Base-by-base conservation (phyloP, 2,113 vertebrate species). In the Pongo pygmaeus region DNA sequence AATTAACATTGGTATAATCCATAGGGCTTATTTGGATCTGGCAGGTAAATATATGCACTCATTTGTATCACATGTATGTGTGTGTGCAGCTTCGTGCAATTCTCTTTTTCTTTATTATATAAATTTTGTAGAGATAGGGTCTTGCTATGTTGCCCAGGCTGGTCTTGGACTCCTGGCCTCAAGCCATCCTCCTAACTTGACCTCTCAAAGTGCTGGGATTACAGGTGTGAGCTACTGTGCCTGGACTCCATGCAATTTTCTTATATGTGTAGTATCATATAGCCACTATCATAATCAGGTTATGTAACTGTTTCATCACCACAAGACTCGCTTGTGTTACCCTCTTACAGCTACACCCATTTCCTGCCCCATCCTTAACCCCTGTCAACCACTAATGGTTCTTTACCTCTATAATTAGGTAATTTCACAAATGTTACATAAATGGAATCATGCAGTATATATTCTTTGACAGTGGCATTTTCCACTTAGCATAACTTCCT, bases 361-460 rank as follows among this genome's bases (percentile, higher is more conserved):
- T 72, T 50, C 14, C 12, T 67, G 22, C 2, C n/a, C 11, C 35
- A 52, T 48, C 50, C 25, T 67, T 87, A 72, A 86, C 23, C 9
- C 50, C 7, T 84, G 48, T 20, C 22, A 86, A 81, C 40, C 57
- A 92, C 18, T 23, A 52, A 72, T 77, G 22, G n/a, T 72, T 80
- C 50, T 55, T 88, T 25, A 38, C 85, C 30, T 89, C 11, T 94
- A 40, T 86, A 70, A 70, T 77, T 89, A 48, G 23, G 22, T 69
- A n/a, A 92, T 72, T 95, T 92, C 40, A 59, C 61, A 85, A 96
- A 55, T 89, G 43, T 55, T 61, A 81, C 30, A 89, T 93, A 9
- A 57, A 78, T 40, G 20, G 27, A 85, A 80, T 50, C 18, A 64
- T 32, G 40, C 3, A 50, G 25, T 48, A 57, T 69, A 38, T 13